Percentiles rank a stretch among this genome's conserved stretches.
Conservation (phyloP, 2,888 invertebrate genomes). For the Lacanobia wlatinum region DNA sequence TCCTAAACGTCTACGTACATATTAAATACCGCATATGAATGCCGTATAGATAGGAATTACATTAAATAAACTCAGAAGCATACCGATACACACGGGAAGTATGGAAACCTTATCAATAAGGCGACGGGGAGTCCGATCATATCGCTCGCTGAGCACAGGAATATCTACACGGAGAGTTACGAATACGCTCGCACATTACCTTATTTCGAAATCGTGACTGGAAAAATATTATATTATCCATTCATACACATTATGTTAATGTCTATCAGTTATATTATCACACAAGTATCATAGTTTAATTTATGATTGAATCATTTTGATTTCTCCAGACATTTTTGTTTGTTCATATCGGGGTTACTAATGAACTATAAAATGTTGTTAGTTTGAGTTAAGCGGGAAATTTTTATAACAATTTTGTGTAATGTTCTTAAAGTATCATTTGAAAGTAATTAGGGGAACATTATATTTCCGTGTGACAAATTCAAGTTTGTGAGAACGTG, state of each 20-base stretch:
- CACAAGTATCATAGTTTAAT: slow-evolving; percentile 60
- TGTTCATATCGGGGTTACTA: slow-evolving; percentile 42
- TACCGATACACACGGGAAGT: slow-evolving; percentile 88
- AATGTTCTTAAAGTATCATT: slow-evolving; percentile 25
- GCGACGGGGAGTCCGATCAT: slow-evolving; percentile 88
- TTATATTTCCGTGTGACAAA: slow-evolving; percentile 58
- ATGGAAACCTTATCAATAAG: slow-evolving; percentile 90
- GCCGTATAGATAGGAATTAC: slow-evolving; percentile 79
- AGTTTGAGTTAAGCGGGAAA: slow-evolving; percentile 15
- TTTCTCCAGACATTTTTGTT: slow-evolving; percentile 49
- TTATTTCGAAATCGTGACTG: slow-evolving; percentile 81
- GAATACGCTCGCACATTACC: slow-evolving; percentile 79
- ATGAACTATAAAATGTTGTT: slow-evolving; percentile 54
- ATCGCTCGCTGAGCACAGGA: slow-evolving; percentile 82
- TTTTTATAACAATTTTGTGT: slow-evolving; percentile 17
- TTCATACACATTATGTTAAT: slow-evolving; percentile 72
- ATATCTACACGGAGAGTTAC: slow-evolving; percentile 83
- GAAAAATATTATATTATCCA: slow-evolving; percentile 74
- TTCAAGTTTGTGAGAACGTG: slow-evolving; percentile 58
- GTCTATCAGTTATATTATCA: slow-evolving; percentile 65
- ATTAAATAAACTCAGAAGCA: slow-evolving; percentile 88
- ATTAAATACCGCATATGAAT: slow-evolving; percentile 66
- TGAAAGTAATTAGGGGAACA: slow-evolving; percentile 43
- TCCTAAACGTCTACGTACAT: slow-evolving; percentile 60
- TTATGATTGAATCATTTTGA: slow-evolving; percentile 67